Evolutionary conservation across 2,797 vertebrate species (phyloP).

Genomic region (Pogonophryne albipinna): DNA sequence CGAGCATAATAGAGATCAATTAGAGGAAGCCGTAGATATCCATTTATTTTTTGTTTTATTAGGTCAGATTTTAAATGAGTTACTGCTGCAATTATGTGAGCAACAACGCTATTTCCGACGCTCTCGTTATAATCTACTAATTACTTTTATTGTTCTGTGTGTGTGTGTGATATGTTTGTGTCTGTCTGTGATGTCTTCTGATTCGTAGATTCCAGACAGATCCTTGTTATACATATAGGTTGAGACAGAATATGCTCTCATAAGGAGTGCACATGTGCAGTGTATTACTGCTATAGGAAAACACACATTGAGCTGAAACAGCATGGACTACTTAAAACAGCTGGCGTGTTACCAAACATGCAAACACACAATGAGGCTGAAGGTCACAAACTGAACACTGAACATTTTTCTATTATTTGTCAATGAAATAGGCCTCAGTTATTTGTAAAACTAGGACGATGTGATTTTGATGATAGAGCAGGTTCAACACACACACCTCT

Average conservation of each 20-base stretch:
- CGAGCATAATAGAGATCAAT: conserved; percentile 57
- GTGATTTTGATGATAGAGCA: conserved; percentile 41
- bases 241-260: conserved; percentile 26
- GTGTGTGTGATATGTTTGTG: conserved; percentile 28
- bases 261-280: conserved; percentile 27
- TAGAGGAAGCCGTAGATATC: conserved; percentile 53
- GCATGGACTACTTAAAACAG: conserved; percentile 12
- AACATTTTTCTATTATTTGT: conserved; percentile 34
- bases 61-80: conserved; percentile 75
- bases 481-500: conserved; percentile 21
- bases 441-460: conserved; percentile 55
- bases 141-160: conserved; percentile 71
- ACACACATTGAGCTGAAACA: not conserved
- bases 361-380: conserved; percentile 13
- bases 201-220: conserved; percentile 60
- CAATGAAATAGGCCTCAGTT: conserved; percentile 42
- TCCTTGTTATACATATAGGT: conserved; percentile 41
- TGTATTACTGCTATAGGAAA: conserved; percentile 3
- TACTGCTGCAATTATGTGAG: conserved; percentile 70
- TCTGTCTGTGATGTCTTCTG: conserved; percentile 47
- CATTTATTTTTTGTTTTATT: conserved; percentile 68
- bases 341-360: not conserved
- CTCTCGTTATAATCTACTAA: conserved; percentile 75
- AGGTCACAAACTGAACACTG: conserved; percentile 25
- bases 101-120: conserved; percentile 60